These are phyloP conservation scores for Pyrocoelia pectoralis DNA, from an alignment of 2,888 invertebrate genomes.

Conservation along the genomic window DNA sequence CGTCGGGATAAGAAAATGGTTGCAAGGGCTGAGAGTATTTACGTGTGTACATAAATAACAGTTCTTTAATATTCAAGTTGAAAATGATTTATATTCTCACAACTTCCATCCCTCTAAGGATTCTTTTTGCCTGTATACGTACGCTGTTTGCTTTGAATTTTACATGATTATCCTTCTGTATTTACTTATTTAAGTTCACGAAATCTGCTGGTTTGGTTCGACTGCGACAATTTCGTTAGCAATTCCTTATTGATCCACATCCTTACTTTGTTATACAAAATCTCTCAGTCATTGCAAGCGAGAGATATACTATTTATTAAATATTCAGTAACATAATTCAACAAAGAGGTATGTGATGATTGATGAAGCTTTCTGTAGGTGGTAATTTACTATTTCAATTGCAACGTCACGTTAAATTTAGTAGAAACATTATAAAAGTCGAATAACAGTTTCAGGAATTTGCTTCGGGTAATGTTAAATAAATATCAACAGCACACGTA, in stretches of 20 bases:
- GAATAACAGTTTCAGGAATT: background rate
- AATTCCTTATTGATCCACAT: background rate
- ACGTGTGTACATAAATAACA: conserved; percentile 50
- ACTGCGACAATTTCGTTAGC: background rate
- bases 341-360: too few relatives aligned
- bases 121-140: conserved; percentile 15
- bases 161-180: conserved; percentile 30
- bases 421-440: background rate
- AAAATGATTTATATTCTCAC: conserved; percentile 44
- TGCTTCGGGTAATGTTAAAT: background rate
- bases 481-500: background rate
- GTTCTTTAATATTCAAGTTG: conserved; percentile 49
- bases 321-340: background rate
- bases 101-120: conserved; percentile 17
- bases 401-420: background rate
- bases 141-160: conserved; percentile 27
- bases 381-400: background rate
- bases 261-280: background rate
- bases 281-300: too few relatives aligned
- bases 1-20: conserved; percentile 35
- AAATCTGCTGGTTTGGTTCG: background rate
- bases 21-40: conserved; percentile 45
- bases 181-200: conserved; percentile 29
- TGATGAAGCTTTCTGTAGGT: background rate
- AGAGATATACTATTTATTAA: too few relatives aligned